These are phyloP conservation scores for Crocuta crocuta DNA, from an alignment of 2,113 vertebrate genomes.

Conservation along the genomic window DNA sequence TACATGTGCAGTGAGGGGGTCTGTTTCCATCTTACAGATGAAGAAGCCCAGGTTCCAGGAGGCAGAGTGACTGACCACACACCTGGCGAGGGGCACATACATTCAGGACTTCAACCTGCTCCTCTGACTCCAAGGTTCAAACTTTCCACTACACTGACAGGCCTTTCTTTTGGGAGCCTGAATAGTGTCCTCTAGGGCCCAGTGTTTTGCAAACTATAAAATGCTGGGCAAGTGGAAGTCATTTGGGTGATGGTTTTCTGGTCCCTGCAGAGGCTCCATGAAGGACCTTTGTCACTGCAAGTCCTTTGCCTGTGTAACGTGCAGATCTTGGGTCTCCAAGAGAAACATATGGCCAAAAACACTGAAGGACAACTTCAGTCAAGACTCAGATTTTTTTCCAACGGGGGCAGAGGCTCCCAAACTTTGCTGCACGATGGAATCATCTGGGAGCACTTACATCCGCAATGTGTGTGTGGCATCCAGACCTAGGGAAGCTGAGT, in stretches of 20 bases:
- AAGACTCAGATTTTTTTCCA: neutral
- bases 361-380: neutral
- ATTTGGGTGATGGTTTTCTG: neutral
- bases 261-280: neutral
- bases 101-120: too few relatives aligned
- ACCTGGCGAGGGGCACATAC: neutral
- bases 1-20: neutral
- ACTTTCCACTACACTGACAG: neutral
- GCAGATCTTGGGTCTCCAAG: neutral
- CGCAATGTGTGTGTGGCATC: accelerated
- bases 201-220: neutral
- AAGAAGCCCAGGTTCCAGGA: neutral
- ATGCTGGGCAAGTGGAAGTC: neutral
- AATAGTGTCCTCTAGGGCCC: neutral
- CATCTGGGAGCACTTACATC: neutral
- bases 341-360: neutral
- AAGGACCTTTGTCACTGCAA: too few relatives aligned
- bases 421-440: neutral
- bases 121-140: neutral
- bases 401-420: neutral
- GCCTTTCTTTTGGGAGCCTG: neutral
- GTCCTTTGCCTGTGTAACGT: neutral
- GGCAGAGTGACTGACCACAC: neutral
- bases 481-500: neutral
- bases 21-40: neutral